These are phyloP conservation scores for Lethrus apterus DNA, from an alignment of 1,140 invertebrate genomes.

Conservation along the genomic window DNA sequence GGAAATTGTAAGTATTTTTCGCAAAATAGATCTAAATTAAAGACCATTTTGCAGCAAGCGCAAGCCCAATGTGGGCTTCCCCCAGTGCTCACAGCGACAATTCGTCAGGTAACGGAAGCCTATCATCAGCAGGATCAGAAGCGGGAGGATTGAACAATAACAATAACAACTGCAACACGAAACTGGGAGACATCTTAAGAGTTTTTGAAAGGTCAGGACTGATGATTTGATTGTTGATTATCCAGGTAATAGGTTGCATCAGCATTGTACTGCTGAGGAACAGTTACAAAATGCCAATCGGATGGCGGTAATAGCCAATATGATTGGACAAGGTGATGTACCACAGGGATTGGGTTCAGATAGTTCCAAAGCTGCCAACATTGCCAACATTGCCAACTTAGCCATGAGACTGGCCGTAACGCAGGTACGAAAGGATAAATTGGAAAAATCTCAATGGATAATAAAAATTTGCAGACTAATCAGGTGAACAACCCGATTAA, in stretches of 20 bases:
- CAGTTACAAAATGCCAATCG: conserved; percentile 62
- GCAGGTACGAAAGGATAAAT: conserved; percentile 35
- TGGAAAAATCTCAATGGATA: too few species aligned
- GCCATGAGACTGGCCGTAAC: conserved; percentile 66
- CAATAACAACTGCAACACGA: conserved; percentile 66
- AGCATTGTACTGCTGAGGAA: conserved; percentile 62
- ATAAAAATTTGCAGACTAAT: conserved; percentile 33
- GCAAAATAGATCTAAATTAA: background rate
- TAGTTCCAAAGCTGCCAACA: conserved; percentile 46
- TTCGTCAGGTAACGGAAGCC: conserved; percentile 67
- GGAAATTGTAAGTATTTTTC: conserved; percentile 31
- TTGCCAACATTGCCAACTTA: conserved; percentile 66
- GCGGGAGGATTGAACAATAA: conserved; percentile 56
- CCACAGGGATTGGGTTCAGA: conserved; percentile 38
- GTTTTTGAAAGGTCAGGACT: conserved; percentile 6
- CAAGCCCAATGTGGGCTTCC: conserved; percentile 61
- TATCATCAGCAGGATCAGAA: conserved; percentile 72
- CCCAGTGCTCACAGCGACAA: conserved; percentile 77
- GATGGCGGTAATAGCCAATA: conserved; percentile 67
- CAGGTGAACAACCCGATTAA: conserved; percentile 38
- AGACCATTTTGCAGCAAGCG: conserved; percentile 34
- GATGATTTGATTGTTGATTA: background rate
- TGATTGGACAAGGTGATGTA: conserved; percentile 52
- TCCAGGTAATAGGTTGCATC: conserved; percentile 41
- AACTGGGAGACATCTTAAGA: conserved; percentile 59